Conservation (phyloP, 2,797 vertebrate genomes). For the Trachurus trachurus region DNA sequence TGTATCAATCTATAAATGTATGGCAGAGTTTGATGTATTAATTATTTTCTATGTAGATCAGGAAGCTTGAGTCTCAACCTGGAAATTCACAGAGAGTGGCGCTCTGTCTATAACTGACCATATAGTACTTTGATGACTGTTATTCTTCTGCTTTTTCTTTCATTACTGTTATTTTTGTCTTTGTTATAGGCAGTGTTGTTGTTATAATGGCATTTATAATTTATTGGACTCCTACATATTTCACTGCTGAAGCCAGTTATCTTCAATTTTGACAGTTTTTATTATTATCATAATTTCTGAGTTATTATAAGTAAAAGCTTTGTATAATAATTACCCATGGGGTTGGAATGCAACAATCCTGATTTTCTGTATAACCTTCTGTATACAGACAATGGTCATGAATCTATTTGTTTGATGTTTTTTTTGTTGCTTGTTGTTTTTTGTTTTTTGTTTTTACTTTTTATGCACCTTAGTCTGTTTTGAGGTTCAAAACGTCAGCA, state of each 20-base stretch:
- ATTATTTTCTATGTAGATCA: not conserved
- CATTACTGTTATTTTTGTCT: not conserved
- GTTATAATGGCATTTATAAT: not conserved
- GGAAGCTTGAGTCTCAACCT: not conserved
- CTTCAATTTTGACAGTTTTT: not conserved
- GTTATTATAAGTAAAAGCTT: too few species aligned
- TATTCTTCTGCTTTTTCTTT: not conserved
- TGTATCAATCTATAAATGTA: constrained; percentile 5
- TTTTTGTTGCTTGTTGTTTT: not conserved
- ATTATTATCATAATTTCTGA: too few species aligned
- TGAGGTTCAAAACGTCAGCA: not conserved
- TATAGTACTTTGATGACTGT: not conserved
- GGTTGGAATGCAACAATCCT: not conserved
- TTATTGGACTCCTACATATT: not conserved
- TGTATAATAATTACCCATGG: too few species aligned
- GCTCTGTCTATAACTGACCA: not conserved
- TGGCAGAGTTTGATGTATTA: not conserved
- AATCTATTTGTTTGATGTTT: too few species aligned
- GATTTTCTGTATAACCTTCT: not conserved
- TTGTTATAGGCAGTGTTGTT: not conserved
- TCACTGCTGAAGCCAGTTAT: not conserved
- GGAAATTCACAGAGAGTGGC: not conserved
- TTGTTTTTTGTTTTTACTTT: not conserved
- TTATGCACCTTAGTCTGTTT: not conserved
- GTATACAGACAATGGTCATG: too few species aligned